phyloP scores from a whole-genome alignment of 2,888 invertebrate genomes.

The Neoaliturus tenellus region DNA sequence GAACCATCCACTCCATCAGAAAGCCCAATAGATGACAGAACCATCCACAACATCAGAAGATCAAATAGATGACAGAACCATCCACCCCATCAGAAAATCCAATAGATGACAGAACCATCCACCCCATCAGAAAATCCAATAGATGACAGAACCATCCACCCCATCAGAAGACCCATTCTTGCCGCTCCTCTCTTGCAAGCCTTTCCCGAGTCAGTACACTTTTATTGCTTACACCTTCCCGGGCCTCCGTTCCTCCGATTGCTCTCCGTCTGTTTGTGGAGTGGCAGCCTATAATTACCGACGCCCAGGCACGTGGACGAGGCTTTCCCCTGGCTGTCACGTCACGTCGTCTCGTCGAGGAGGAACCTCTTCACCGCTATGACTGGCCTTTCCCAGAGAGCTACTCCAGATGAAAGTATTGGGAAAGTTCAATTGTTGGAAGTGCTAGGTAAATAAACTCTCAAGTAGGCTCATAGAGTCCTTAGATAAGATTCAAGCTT shows the following conservation, averaged over 20 bases:
- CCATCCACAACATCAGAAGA: too few species aligned
- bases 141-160: too few species aligned
- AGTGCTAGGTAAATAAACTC: constrained; percentile 12
- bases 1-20: too few species aligned
- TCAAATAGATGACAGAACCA: too few species aligned
- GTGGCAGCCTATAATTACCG: constrained; percentile 3
- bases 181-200: too few species aligned
- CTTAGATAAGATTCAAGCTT: background rate
- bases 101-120: too few species aligned
- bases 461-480: background rate
- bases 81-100: too few species aligned
- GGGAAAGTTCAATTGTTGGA: constrained; percentile 16
- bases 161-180: too few species aligned
- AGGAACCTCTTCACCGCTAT: background rate
- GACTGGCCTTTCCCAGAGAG: constrained; percentile 22
- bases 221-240: background rate
- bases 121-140: too few species aligned
- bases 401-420: background rate
- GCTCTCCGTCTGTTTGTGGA: background rate
- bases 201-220: background rate
- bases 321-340: constrained; percentile 4
- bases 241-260: background rate
- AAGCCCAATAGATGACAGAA: too few species aligned
- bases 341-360: background rate
- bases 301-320: background rate